Conservation (phyloP, 2,113 vertebrate species). For the Phyllostomus hastatus region DNA sequence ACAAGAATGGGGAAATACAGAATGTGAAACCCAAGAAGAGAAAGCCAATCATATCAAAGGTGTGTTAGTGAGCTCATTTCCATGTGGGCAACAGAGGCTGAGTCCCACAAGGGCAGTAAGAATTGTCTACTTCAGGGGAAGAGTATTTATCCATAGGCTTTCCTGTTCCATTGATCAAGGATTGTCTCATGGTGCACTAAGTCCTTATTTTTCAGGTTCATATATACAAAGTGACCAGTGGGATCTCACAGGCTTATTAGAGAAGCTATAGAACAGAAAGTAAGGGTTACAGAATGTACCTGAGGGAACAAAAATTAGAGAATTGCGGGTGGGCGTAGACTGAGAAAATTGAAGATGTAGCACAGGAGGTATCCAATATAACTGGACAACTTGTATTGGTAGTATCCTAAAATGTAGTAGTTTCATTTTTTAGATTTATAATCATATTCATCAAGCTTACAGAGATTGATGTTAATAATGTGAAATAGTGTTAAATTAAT, state of each 20-base stretch:
- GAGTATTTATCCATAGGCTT: neutral
- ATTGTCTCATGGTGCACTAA: neutral
- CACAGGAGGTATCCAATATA: neutral
- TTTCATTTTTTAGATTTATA: neutral
- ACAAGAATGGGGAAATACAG: neutral
- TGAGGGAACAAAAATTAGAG: neutral
- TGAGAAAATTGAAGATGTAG: neutral
- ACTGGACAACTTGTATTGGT: neutral
- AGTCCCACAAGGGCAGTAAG: neutral
- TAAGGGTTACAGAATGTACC: rapidly evolving
- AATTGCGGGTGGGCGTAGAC: too few relatives aligned
- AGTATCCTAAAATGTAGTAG: neutral
- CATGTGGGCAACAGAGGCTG: too few relatives aligned
- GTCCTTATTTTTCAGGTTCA: neutral
- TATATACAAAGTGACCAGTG: neutral
- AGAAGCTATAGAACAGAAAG: neutral
- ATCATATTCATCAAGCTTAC: neutral
- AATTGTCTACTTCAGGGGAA: neutral
- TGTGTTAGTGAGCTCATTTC: neutral
- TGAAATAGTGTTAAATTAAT: neutral
- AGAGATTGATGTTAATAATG: neutral
- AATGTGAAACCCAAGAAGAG: neutral
- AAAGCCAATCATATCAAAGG: neutral
- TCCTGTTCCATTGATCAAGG: neutral
- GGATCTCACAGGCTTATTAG: neutral